Percentiles rank a stretch among this genome's conserved stretches.
Evolutionary conservation across 2,113 vertebrate genomes (phyloP).

Genomic region (Muntiacus muntjak): DNA sequence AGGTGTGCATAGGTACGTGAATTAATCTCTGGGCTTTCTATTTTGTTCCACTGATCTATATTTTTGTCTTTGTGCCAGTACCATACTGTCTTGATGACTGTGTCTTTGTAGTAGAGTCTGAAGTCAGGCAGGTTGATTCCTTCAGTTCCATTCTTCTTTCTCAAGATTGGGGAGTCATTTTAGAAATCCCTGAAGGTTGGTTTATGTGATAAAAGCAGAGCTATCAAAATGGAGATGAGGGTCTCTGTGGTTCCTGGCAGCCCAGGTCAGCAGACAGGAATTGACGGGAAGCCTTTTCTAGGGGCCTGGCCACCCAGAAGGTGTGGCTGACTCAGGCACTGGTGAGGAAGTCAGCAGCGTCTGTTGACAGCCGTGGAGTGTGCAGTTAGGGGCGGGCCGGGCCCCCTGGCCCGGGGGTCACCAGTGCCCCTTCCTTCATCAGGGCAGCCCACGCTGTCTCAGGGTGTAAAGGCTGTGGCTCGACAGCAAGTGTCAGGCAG

Average conservation of each 20-base stretch:
- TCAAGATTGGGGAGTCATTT: background rate
- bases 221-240: background rate
- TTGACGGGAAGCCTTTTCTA: background rate
- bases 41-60: too few species aligned
- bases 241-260: background rate
- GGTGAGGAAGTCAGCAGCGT: background rate
- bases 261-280: background rate
- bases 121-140: too few species aligned
- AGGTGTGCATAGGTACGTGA: too few species aligned
- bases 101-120: too few species aligned
- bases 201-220: background rate
- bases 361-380: accelerated
- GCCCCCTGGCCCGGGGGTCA: too few species aligned
- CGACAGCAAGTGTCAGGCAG: background rate
- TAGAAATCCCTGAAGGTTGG: background rate
- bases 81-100: too few species aligned
- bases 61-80: too few species aligned
- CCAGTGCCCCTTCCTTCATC: background rate
- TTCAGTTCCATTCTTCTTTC: too few species aligned
- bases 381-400: background rate
- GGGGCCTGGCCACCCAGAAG: background rate
- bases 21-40: too few species aligned
- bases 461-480: background rate
- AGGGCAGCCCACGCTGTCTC: background rate
- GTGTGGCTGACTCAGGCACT: background rate